phyloP scores from a whole-genome alignment of 2,888 invertebrate genomes.

The Ypsolopha scabrella region DNA sequence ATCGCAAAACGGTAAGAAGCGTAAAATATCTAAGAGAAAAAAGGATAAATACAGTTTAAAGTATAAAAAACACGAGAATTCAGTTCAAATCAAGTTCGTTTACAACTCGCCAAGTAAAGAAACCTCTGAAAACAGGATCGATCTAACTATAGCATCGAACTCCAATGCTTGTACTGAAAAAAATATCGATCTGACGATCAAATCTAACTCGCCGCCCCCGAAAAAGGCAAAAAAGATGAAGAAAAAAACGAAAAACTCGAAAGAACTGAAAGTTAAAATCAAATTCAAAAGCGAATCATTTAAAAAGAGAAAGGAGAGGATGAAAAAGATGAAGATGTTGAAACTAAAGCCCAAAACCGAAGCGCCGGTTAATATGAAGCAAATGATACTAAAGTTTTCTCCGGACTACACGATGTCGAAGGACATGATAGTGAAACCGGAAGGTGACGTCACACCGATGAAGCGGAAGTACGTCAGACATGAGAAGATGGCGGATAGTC shows the following conservation, averaged over 20 bases:
- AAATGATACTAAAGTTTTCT: constrained; percentile 38
- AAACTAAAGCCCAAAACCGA: no score
- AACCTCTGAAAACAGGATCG: constrained; percentile 7
- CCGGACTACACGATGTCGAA: constrained; percentile 12
- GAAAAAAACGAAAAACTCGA: constrained; percentile 8
- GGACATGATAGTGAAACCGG: constrained; percentile 25
- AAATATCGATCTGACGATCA: constrained; percentile 36
- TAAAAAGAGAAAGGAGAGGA: no score
- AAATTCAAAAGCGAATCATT: no score
- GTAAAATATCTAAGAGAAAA: neutral
- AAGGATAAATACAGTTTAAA: neutral
- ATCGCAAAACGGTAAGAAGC: neutral
- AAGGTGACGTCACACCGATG: constrained; percentile 21
- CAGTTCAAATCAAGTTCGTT: constrained; percentile 1
- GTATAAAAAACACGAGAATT: neutral
- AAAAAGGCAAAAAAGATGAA: constrained; percentile 12
- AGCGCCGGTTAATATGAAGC: constrained; percentile 19
- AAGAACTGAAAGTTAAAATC: no score
- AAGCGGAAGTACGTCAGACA: constrained; percentile 28
- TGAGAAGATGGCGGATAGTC: constrained; percentile 30
- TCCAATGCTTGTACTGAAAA: constrained; percentile 12
- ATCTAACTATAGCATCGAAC: constrained; percentile 4
- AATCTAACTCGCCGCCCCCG: constrained; percentile 16
- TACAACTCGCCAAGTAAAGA: neutral
- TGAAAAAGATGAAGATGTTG: no score